Evolutionary conservation across 2,888 invertebrate genomes (phyloP).

Genomic region (Polymixis lichenea): DNA sequence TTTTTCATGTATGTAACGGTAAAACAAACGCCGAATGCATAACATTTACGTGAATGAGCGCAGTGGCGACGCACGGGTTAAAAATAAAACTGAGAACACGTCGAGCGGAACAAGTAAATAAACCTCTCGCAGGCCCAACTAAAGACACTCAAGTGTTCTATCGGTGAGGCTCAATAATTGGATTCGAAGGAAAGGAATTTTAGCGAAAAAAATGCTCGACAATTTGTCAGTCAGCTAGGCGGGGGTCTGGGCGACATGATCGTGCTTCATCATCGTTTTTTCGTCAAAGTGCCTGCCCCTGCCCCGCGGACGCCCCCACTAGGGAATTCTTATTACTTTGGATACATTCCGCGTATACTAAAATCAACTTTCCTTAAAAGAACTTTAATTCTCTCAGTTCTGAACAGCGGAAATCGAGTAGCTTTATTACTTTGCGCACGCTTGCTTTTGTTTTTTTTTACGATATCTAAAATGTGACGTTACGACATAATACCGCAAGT

Average conservation of each 20-base stretch:
- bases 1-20: constrained; percentile 75
- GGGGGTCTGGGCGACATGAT: constrained; percentile 82
- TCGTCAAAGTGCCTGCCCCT: constrained; percentile 80
- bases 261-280: constrained; percentile 88
- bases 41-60: constrained; percentile 68
- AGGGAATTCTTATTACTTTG: constrained; percentile 85
- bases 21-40: constrained; percentile 72
- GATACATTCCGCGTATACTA: constrained; percentile 82
- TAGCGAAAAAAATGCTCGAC: constrained; percentile 85
- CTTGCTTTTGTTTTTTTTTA: constrained; percentile 85
- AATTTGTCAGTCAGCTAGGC: constrained; percentile 86
- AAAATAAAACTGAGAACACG: constrained; percentile 70
- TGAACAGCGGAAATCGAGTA: constrained; percentile 84
- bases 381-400: constrained; percentile 85
- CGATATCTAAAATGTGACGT: constrained; percentile 82
- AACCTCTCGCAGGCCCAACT: constrained; percentile 70
- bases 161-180: constrained; percentile 84
- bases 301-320: constrained; percentile 74
- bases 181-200: constrained; percentile 85
- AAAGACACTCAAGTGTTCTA: constrained; percentile 76
- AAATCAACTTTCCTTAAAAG: constrained; percentile 83
- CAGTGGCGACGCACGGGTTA: constrained; percentile 64
- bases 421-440: constrained; percentile 84
- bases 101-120: constrained; percentile 75
- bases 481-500: constrained; percentile 80